These are phyloP conservation scores for Probosciger aterrimus DNA, from an alignment of 2,113 vertebrate species.

Conservation along the genomic window DNA sequence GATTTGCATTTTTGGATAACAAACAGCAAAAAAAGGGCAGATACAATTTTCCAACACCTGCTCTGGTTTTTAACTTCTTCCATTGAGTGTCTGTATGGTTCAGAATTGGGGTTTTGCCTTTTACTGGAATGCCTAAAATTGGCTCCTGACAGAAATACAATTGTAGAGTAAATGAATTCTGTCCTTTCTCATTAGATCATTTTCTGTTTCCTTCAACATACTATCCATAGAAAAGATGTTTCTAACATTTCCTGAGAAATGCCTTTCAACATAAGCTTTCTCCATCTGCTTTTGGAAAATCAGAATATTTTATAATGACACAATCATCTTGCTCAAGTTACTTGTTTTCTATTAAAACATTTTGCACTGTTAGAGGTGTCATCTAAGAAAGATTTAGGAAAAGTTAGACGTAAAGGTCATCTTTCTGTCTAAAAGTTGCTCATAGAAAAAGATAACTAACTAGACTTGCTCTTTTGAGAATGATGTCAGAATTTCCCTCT, in stretches of 20 bases:
- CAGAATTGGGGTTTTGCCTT: background rate
- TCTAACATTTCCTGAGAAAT: slow-evolving; percentile 33
- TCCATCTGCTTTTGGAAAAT: slow-evolving; percentile 31
- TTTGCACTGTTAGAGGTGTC: background rate
- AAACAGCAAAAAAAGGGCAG: slow-evolving; percentile 36
- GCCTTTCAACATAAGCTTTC: background rate
- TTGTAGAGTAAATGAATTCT: slow-evolving; percentile 39
- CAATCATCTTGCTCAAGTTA: background rate
- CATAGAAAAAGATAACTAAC: background rate
- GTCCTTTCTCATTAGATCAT: slow-evolving; percentile 38
- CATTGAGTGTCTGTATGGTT: background rate
- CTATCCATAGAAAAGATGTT: slow-evolving; percentile 5
- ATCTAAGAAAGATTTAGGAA: background rate
- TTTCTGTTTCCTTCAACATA: slow-evolving; percentile 14
- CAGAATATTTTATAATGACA: background rate
- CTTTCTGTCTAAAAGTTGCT: background rate
- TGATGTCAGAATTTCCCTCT: background rate
- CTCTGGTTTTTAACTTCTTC: slow-evolving; percentile 24
- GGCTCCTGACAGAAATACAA: slow-evolving; percentile 14
- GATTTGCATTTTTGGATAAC: slow-evolving; percentile 47
- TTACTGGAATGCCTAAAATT: slow-evolving; percentile 19
- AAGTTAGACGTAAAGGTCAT: background rate
- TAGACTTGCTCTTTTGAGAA: background rate
- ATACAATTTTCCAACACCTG: slow-evolving; percentile 52
- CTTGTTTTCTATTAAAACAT: slow-evolving; percentile 9